Evolutionary conservation across 2,113 vertebrate species (phyloP), one percentile per base, ranked within the genome.

Genomic region (Parus major): DNA sequence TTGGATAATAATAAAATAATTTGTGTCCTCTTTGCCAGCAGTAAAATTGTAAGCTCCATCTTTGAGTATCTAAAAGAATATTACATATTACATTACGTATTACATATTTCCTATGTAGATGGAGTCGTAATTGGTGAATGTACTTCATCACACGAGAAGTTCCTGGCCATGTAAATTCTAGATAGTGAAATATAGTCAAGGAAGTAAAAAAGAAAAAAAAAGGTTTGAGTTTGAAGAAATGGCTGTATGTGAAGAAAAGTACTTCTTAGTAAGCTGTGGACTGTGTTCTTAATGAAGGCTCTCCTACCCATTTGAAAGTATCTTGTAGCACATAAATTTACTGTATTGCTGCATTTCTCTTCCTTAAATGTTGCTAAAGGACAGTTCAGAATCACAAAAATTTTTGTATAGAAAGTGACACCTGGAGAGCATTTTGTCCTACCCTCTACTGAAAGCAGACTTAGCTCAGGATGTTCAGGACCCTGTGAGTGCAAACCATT

Each of bases 151-250:
- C 4, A 12, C 7, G 65, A 66, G 81, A 64, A 77, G 6, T 41
- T 65, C 15, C 17, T 36, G 17, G 12, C 23, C 59, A 41, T 52
- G 17, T 3, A 92, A 77, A 65, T 60, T 50, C 14, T 56, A 69
- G 15, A 15, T 36, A 49, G 15, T 23, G 6, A 53, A 23, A 82
- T 16, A 55, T 11, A 73, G 42, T 63, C 42, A 92, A 41, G 12
- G 5, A 1, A 18, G 5, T 0, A 17, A 57, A 56, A 39, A 3
- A 27, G 27, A 17, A 18, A 52, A 25, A 11, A 27, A 24, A 35
- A 39, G 10, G 11, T 39, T 39, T 59, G 3, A 47, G 2, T 72
- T 60, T 89, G 21, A 82, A 92, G 9, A 82, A 83, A 80, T 24
- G 3, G 15, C 2, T 55, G 3, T 18, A 18, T 3, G 1, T 57